These are phyloP conservation scores for Anolis sagrei DNA, from an alignment of 2,113 vertebrate species.

Conservation along the genomic window DNA sequence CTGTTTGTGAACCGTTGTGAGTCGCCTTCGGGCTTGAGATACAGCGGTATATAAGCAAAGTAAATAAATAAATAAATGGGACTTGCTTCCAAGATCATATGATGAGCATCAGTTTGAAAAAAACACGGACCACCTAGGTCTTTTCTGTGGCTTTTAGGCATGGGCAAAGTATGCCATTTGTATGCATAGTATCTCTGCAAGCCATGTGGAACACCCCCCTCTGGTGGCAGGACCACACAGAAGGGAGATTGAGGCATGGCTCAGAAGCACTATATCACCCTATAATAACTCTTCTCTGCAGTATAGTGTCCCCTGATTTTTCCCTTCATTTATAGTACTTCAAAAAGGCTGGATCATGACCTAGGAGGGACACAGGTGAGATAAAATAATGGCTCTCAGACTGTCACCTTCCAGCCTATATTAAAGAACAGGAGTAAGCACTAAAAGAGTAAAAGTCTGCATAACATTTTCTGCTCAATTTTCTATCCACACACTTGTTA, in stretches of 20 bases:
- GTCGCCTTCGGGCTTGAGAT: too few species aligned
- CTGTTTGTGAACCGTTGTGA: too few species aligned
- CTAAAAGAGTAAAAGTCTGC: not conserved
- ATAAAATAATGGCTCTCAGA: constrained; percentile 8
- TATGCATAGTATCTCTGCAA: not conserved
- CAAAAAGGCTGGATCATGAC: not conserved
- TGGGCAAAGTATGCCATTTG: not conserved
- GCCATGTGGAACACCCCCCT: constrained; percentile 19
- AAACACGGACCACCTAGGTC: too few species aligned
- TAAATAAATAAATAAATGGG: too few species aligned
- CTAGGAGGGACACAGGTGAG: not conserved
- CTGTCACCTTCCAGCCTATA: not conserved
- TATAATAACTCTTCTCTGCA: not conserved
- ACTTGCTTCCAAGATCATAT: not conserved
- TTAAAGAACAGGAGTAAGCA: not conserved
- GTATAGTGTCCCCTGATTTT: not conserved
- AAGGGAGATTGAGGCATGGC: not conserved
- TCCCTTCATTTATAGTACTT: not conserved
- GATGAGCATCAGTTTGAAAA: not conserved
- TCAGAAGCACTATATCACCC: not conserved
- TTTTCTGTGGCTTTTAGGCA: too few species aligned
- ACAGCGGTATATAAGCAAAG: too few species aligned
- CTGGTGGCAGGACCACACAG: constrained; percentile 16
- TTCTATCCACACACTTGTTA: not conserved
- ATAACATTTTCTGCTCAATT: not conserved